Conservation (phyloP, 2,888 invertebrate species). For the Nephrotoma guestfalica region DNA sequence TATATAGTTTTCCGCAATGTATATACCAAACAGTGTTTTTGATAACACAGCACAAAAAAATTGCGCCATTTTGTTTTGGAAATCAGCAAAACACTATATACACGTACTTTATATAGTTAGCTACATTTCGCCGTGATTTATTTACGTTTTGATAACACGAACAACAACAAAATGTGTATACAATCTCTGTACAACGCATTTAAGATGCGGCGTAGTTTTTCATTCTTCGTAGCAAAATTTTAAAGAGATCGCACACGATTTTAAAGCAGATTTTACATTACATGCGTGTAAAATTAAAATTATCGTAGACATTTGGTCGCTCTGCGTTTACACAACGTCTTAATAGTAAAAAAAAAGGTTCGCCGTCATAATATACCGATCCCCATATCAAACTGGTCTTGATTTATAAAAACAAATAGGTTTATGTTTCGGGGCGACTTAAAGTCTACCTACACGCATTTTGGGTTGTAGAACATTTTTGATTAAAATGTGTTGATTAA, state of each 20-base stretch:
- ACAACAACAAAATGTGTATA: background rate
- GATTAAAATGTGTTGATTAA: background rate
- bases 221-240: background rate
- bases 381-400: background rate
- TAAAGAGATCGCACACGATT: background rate
- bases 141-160: background rate
- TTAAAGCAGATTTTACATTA: background rate
- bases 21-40: background rate
- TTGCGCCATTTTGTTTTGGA: background rate
- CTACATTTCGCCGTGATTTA: background rate
- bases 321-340: background rate
- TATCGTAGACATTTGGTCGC: background rate
- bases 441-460: constrained; percentile 3
- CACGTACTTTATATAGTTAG: background rate
- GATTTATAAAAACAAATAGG: background rate
- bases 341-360: background rate
- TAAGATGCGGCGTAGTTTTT: background rate
- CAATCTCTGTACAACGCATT: background rate
- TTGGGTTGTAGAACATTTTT: background rate
- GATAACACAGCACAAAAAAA: background rate
- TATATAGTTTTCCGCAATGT: background rate
- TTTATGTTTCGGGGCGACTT: background rate
- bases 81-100: background rate
- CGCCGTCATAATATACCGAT: background rate
- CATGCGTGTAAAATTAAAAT: background rate